phyloP scores from a whole-genome alignment of 2,113 vertebrate species.

The Dipodomys stephensi region DNA sequence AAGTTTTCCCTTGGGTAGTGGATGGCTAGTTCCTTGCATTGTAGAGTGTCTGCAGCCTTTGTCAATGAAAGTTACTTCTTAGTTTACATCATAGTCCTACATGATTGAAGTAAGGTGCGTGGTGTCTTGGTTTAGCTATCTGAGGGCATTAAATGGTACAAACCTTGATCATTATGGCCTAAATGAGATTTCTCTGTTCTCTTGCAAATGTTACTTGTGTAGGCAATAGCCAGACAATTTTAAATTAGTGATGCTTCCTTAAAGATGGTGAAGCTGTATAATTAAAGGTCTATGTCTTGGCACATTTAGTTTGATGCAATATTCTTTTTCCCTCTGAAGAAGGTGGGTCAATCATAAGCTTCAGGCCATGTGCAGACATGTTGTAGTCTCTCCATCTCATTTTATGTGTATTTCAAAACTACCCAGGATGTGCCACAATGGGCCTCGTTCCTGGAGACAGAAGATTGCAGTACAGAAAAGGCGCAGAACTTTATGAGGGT shows the following conservation, averaged over 20 bases:
- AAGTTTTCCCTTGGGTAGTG: not conserved
- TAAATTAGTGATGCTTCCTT: constrained; percentile 65
- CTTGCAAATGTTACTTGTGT: constrained; percentile 52
- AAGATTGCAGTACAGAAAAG: constrained; percentile 4
- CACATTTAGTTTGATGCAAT: constrained; percentile 66
- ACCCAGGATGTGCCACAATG: not conserved
- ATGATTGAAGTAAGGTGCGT: constrained; percentile 11
- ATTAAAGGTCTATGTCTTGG: constrained; percentile 71
- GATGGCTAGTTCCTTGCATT: not conserved
- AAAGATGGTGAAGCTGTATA: constrained; percentile 59
- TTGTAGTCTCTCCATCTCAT: constrained; percentile 29
- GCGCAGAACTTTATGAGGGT: not conserved
- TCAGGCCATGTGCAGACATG: constrained; percentile 62
- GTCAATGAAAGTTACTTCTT: not conserved
- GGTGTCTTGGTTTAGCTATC: not conserved
- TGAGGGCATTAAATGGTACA: not conserved
- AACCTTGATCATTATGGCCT: constrained; percentile 50
- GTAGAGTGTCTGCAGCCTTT: not conserved
- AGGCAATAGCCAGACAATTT: constrained; percentile 62
- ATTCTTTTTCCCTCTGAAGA: constrained; percentile 67
- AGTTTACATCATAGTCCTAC: not conserved
- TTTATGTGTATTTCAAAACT: constrained; percentile 62
- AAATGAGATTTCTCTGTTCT: constrained; percentile 39
- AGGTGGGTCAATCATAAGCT: constrained; percentile 56
- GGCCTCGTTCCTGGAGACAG: not conserved